These are phyloP conservation scores for Clusia tigrina DNA, from an alignment of 2,888 invertebrate genomes.

Conservation along the genomic window DNA sequence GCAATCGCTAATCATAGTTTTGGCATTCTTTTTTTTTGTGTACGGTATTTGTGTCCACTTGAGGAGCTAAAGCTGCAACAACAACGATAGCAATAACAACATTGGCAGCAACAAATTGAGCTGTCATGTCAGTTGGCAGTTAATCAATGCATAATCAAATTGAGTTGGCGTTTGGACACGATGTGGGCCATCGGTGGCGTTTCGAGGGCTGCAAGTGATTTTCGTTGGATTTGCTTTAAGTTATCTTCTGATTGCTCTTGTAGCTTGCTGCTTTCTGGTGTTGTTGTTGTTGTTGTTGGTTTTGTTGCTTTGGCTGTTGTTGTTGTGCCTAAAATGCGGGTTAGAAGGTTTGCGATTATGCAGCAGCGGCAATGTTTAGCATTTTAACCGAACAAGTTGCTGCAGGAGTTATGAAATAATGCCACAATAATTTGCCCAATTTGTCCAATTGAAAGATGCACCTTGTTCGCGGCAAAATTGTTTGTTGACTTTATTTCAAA, in stretches of 20 bases:
- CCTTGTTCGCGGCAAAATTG: slow-evolving; percentile 47
- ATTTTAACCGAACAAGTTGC: slow-evolving; percentile 46
- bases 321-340: not conserved
- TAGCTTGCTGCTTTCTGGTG: slow-evolving; percentile 11
- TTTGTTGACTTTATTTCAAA: slow-evolving; percentile 35
- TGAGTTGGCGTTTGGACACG: slow-evolving; percentile 35
- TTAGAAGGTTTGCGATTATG: slow-evolving; percentile 5
- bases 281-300: no score
- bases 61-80: slow-evolving; percentile 16
- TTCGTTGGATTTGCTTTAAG: slow-evolving; percentile 29
- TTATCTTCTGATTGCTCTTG: slow-evolving; percentile 32
- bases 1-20: slow-evolving; percentile 56
- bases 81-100: slow-evolving; percentile 30
- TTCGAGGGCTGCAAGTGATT: slow-evolving; percentile 57
- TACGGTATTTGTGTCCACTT: slow-evolving; percentile 24
- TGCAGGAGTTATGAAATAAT: slow-evolving; percentile 55
- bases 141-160: slow-evolving; percentile 56
- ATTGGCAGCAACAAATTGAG: slow-evolving; percentile 51
- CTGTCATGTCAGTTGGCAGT: slow-evolving; percentile 62
- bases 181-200: slow-evolving; percentile 37
- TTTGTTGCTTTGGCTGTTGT: no score
- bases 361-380: not conserved
- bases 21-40: slow-evolving; percentile 20
- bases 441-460: slow-evolving; percentile 46
- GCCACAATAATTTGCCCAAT: slow-evolving; percentile 49